Percentiles rank a stretch among this genome's conserved stretches.
Evolutionary conservation across 2,797 vertebrate genomes (phyloP).

Genomic region (Sebastes hopkinsi): DNA sequence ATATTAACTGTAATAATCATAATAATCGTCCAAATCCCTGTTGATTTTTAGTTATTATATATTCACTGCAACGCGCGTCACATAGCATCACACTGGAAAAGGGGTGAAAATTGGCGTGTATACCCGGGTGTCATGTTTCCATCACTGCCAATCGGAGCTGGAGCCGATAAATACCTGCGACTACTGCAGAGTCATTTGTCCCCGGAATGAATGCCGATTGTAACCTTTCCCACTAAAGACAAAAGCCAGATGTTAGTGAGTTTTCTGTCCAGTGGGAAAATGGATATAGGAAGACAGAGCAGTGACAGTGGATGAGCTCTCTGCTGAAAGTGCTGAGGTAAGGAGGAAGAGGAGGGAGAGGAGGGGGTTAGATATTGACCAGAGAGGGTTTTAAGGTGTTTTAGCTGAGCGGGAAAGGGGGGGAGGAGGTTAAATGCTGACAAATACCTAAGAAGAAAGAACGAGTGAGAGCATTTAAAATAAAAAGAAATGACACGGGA

Average conservation of each 20-base stretch:
- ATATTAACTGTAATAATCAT: not conserved
- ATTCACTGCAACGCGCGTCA: not conserved
- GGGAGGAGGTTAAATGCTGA: slow-evolving; percentile 32
- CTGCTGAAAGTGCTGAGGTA: slow-evolving; percentile 52
- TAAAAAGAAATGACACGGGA: slow-evolving; percentile 23
- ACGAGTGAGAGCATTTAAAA: slow-evolving; percentile 15
- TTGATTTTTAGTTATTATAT: not conserved
- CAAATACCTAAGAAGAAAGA: slow-evolving; percentile 20
- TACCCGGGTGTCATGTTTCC: too few species aligned
- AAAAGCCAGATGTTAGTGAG: not conserved
- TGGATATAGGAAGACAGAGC: slow-evolving; percentile 13
- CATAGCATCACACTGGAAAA: not conserved
- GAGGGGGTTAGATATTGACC: slow-evolving; percentile 32
- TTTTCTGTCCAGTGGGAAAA: not conserved
- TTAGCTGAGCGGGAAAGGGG: slow-evolving; percentile 8
- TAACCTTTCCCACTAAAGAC: not conserved
- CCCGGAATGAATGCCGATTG: not conserved
- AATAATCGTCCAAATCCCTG: not conserved
- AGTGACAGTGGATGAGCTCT: slow-evolving; percentile 28
- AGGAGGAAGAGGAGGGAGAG: not conserved
- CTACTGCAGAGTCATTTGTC: not conserved
- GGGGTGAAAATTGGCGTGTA: too few species aligned
- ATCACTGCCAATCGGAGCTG: too few species aligned
- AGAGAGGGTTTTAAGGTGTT: slow-evolving; percentile 48
- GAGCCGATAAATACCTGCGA: not conserved